Evolutionary conservation across 1,140 invertebrate species (phyloP), one percentile per base, ranked within the genome.

Genomic region (Acyrthosiphon pisum): DNA sequence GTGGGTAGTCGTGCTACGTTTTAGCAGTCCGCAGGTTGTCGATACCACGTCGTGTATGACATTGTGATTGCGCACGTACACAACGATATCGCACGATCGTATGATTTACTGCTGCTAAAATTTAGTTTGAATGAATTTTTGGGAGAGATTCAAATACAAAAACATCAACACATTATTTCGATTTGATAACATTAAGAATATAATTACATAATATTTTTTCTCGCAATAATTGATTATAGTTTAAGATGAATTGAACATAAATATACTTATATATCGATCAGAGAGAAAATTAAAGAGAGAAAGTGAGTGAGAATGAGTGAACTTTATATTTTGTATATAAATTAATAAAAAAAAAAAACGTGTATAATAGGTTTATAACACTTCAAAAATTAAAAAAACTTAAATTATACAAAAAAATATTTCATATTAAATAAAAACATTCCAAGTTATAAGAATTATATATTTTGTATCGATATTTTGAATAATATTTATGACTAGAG

Each of bases 371-470:
- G 30, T n/a, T n/a, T 68, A 68, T 68, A 30, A 68, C 60, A 68
- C 60, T 68, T n/a, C 60, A 68, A 68, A 68, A 68, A 68, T 68
- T 68, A 68, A 53, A 50, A 68, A 68, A 68, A 68, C 60, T 68
- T 68, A 68, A 68, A 68, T 68, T n/a, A 68, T n/a, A 68, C 60
- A 68, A 68, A 68, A 68, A 68, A 68, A 68, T 68, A 68, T 68
- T 68, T n/a, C 23, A 68, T 68, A n/a, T 68, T n/a, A 68, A 68
- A 68, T 68, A 68, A 68, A 68, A 68, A 68, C 60, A 68, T 68
- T n/a, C 30, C 11, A 68, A n/a, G 60, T 68, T n/a, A 4, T 68
- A n/a, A 68, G 14, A 68, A 68, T 68, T n/a, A 68, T 68, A 68
- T 68, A n/a, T n/a, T n/a, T 68, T 68, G 30, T n/a, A 68, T 68